Conservation (phyloP, 1,140 invertebrate genomes). For the Drosophila santomea region DNA sequence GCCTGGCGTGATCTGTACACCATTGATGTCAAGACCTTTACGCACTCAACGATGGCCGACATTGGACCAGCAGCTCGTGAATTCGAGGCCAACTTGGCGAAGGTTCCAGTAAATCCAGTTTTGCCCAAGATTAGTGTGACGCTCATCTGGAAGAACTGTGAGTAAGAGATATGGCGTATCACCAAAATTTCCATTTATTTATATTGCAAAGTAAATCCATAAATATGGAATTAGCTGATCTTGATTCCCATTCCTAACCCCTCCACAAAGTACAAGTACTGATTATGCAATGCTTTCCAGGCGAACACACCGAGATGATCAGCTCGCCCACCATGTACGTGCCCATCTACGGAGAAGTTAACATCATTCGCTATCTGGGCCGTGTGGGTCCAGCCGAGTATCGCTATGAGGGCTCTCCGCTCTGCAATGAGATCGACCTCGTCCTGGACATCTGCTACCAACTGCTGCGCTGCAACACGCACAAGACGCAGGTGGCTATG, state of each 20-base stretch:
- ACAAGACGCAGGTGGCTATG: constrained; percentile 73
- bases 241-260: too few species aligned
- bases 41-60: constrained; percentile 81
- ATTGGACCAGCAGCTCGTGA: constrained; percentile 70
- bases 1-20: constrained; percentile 74
- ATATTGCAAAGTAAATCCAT: too few species aligned
- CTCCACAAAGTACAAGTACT: too few species aligned
- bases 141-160: constrained; percentile 84
- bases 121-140: constrained; percentile 76
- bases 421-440: constrained; percentile 80
- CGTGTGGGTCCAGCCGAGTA: constrained; percentile 78
- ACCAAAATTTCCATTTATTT: too few species aligned
- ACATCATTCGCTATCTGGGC: constrained; percentile 81
- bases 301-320: constrained; percentile 84
- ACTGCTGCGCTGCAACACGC: constrained; percentile 72
- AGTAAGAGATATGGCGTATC: constrained; percentile 1
- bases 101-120: constrained; percentile 45
- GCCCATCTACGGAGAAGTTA: constrained; percentile 83
- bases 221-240: too few species aligned
- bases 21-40: constrained; percentile 79
- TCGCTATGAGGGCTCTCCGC: constrained; percentile 70
- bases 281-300: constrained; percentile 28
- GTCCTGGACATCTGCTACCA: constrained; percentile 84
- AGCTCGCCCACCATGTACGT: constrained; percentile 84
- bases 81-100: constrained; percentile 72